Percentiles rank a stretch among this genome's conserved stretches.
phyloP scores from a whole-genome alignment of 2,888 invertebrate genomes.

The Sarcophaga rosellei region DNA sequence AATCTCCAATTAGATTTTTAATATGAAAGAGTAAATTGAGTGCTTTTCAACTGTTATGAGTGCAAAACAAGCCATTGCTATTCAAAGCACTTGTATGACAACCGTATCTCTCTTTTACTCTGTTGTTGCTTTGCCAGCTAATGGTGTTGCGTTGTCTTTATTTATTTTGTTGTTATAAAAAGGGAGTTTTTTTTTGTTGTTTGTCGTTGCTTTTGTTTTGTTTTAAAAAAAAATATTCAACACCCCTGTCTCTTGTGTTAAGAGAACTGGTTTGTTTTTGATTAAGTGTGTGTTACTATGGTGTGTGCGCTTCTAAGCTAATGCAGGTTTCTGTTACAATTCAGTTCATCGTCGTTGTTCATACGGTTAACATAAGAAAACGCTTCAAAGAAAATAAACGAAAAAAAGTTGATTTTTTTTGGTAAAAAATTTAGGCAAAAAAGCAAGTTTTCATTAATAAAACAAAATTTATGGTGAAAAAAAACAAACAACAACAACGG shows the following conservation, averaged over 20 bases:
- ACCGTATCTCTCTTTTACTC: constrained; percentile 54
- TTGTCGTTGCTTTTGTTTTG: neutral
- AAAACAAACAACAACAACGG: constrained; percentile 30
- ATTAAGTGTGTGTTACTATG: constrained; percentile 51
- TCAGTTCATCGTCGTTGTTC: constrained; percentile 82
- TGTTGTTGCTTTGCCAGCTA: neutral
- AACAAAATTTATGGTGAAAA: constrained; percentile 35
- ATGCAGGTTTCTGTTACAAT: constrained; percentile 76
- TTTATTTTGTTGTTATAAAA: neutral
- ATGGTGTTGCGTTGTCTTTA: neutral
- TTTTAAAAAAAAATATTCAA: constrained; percentile 18
- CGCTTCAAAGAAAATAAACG: constrained; percentile 51
- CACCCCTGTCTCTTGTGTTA: constrained; percentile 25
- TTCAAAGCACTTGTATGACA: neutral
- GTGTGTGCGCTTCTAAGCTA: constrained; percentile 72
- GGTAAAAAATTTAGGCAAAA: constrained; percentile 11
- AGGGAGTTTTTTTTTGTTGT: neutral
- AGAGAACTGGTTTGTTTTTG: constrained; percentile 67
- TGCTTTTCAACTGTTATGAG: constrained; percentile 6
- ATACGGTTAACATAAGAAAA: constrained; percentile 79
- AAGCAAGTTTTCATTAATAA: constrained; percentile 57
- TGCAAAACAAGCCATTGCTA: neutral
- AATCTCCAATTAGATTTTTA: constrained; percentile 38
- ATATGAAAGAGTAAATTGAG: constrained; percentile 23
- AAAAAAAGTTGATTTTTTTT: constrained; percentile 33